Evolutionary conservation across 2,797 vertebrate species (phyloP).

Genomic region (Vireo griseus): DNA sequence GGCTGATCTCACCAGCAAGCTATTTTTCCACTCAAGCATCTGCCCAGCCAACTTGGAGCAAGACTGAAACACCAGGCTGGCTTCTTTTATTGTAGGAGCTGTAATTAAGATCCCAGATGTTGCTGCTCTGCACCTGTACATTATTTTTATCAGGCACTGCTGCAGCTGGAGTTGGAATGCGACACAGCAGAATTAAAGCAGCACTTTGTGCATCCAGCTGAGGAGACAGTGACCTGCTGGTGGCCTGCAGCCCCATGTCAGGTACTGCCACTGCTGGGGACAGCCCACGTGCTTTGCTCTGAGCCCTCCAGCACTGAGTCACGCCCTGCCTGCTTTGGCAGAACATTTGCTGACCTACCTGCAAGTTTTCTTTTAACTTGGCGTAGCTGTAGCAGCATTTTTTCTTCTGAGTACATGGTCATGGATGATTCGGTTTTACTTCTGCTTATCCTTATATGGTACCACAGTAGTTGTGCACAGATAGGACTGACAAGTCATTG

Average conservation of each 20-base stretch:
- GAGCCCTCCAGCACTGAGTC: neutral
- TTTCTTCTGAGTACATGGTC: neutral
- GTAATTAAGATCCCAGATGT: neutral
- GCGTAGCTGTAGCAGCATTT: neutral
- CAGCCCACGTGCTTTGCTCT: neutral
- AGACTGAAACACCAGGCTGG: fast-evolving
- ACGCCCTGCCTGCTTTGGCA: neutral
- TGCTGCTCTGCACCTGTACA: neutral
- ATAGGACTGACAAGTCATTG: neutral
- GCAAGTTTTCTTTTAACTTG: neutral
- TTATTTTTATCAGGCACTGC: neutral
- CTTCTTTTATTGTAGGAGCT: neutral
- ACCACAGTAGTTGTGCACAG: neutral
- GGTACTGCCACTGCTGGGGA: neutral
- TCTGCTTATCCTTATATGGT: neutral
- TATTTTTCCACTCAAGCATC: conserved; percentile 20
- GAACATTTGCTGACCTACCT: neutral
- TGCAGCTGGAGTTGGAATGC: neutral
- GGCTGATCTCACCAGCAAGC: conserved; percentile 24
- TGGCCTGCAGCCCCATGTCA: neutral
- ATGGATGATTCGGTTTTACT: neutral
- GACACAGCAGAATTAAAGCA: neutral
- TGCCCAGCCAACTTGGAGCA: neutral
- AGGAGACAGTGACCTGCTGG: neutral
- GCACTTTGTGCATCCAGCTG: neutral